Evolutionary conservation across 2,797 vertebrate genomes (phyloP).

Genomic region (Diplodus puntazzo): DNA sequence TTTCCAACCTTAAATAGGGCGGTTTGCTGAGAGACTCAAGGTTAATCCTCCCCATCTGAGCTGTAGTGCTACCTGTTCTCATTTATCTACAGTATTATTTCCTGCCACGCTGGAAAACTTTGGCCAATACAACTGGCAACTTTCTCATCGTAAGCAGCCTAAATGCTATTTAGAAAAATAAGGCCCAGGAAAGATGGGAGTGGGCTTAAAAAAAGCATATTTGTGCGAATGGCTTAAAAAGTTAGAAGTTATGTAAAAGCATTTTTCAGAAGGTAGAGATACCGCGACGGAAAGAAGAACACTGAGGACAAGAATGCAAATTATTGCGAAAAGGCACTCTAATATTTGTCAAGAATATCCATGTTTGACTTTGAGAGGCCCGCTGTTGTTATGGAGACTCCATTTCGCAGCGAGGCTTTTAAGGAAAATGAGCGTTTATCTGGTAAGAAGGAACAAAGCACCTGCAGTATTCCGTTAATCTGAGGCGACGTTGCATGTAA

Average conservation of each 20-base stretch:
- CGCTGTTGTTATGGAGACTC: neutral
- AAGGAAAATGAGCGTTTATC: neutral
- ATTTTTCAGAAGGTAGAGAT: neutral
- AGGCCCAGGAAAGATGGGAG: neutral
- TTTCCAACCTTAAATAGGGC: conserved; percentile 56
- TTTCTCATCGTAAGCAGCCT: neutral
- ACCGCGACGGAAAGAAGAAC: neutral
- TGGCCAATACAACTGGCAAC: neutral
- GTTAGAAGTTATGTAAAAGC: neutral
- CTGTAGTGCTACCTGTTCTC: conserved; percentile 18
- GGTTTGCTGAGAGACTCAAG: conserved; percentile 59
- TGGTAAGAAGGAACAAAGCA: conserved; percentile 8
- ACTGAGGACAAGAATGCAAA: neutral
- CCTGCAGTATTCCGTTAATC: conserved; percentile 5
- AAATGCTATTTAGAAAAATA: neutral
- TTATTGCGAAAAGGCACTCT: neutral
- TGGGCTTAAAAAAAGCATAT: neutral
- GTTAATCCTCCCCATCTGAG: conserved; percentile 40
- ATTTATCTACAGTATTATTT: conserved; percentile 45
- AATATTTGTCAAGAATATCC: neutral
- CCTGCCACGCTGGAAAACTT: conserved; percentile 19
- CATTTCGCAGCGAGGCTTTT: neutral
- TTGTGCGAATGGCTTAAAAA: neutral
- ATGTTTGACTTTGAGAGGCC: neutral
- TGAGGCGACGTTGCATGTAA: neutral